Base-by-base conservation (phyloP, 2,113 vertebrate species). In the Colaptes auratus region DNA sequence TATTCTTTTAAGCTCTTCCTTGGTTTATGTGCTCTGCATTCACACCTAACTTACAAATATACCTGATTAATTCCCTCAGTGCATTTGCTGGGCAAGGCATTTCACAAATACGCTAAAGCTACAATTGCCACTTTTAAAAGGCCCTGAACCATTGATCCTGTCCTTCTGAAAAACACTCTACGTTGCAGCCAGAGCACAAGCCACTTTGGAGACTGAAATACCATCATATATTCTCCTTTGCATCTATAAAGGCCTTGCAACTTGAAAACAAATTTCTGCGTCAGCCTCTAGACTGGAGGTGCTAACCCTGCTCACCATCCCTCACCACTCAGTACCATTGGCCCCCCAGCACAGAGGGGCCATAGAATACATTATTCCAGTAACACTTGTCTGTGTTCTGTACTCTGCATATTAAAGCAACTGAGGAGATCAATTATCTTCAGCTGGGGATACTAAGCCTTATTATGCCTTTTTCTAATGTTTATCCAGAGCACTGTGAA, bases 401-500 rank as follows among this genome's bases (percentile, higher is more conserved):
- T 93, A 82, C 94, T 97, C 96, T 94, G 95, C 95, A 95, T 97
- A 92, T 97, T 95, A 97, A 96, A 85, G 86, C 91, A 95, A 95
- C 93, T 89, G 94, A 96, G 87, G 86, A 92, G 95, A 97, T 97
- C 95, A 95, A 20, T 97, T 96, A 96, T 97, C 96, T 97, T 97
- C 96, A 97, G 79, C 95, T 94, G 93, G 95, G 82, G 72, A 91
- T 93, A 11, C 91, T 88, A 93, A 96, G 89, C 89, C 91, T 97
- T 97, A 97, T 96, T 97, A 96, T 86, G 93, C 73, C 66, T 92
- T 91, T 67, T 91, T 94, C 64, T 79, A 95, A 94, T 96, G 96
- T 96, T 98, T 97, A 97, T 96, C 95, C 89, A 94, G 90, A 95
- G 91, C 60, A 14, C 86, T 97, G 31, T 96, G 95, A 96, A 96